Evolutionary conservation across 2,888 invertebrate genomes (phyloP), one percentile per base, ranked within the genome.

Genomic region (Dioctria linearis): DNA sequence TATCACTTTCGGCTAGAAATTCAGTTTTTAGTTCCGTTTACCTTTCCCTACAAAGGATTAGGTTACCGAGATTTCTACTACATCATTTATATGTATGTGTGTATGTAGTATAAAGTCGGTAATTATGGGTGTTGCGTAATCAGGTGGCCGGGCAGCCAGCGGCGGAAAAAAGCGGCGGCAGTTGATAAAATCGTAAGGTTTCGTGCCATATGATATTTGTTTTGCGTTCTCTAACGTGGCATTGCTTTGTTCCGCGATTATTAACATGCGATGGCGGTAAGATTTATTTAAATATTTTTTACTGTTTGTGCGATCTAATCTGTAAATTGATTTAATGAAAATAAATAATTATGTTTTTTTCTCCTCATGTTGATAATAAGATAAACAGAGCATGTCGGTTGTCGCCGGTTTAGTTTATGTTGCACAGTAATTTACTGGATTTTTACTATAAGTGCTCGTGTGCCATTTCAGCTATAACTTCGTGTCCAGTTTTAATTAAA

Each of bases 81-180:
- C 25, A 25, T 25, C 25, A 25, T 25, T n/a, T n/a, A n/a, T n/a
- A n/a, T n/a, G 2, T 25, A 25, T 25, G 25, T 25, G 2, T 25
- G 25, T 2, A 25, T 25, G 25, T 25, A 25, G 25, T 25, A 25
- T 25, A 71, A 51, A 71, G 40, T 8, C 57, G 51, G 57, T 57
- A 51, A 73, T 73, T 57, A n/a, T n/a, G 73, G 43, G 43, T n/a
- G 73, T 73, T 73, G 73, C 43, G 73, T 73, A 67, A 67, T 25
- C 25, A 25, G 25, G 25, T 25, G 25, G 25, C 25, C 25, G 25
- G 25, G 25, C 2, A 25, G 25, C 11, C 46, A 3, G 25, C 46
- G 51, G 25, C 46, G 51, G 51, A 57, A 57, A 57, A 73, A 73
- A 73, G 25, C 25, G 73, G 73, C 73, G 57, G 57, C 59, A 73